Evolutionary conservation across 2,113 vertebrate genomes (phyloP).

Genomic region (Chitala chitala): DNA sequence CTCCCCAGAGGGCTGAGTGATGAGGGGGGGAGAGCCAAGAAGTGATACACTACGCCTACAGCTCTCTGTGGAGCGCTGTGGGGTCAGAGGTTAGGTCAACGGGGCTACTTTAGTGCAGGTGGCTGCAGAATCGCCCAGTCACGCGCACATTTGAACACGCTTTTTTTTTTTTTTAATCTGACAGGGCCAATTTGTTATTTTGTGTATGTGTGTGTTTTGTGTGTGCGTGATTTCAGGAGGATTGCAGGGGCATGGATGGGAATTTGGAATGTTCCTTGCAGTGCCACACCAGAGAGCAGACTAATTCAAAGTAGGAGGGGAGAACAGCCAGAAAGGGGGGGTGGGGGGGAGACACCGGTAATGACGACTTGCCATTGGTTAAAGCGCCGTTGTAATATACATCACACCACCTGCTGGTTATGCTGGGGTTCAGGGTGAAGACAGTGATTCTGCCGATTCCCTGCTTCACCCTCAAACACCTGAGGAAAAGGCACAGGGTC

Average conservation of each 20-base stretch:
- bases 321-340: no score
- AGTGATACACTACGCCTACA: not conserved
- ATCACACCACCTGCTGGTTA: no score
- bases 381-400: no score
- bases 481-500: no score
- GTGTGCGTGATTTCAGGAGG: not conserved
- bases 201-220: conserved; percentile 1
- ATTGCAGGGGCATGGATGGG: not conserved
- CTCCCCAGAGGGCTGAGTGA: not conserved
- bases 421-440: no score
- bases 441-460: no score
- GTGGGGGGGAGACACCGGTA: no score
- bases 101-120: not conserved
- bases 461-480: no score
- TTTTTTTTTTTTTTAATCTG: not conserved
- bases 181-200: not conserved
- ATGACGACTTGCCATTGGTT: no score
- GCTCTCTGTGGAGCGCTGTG: not conserved
- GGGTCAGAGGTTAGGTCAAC: not conserved
- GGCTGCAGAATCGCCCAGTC: not conserved
- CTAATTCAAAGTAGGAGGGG: no score
- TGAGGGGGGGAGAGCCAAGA: not conserved
- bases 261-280: not conserved
- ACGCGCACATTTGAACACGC: not conserved
- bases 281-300: not conserved